phyloP scores from a whole-genome alignment of 2,113 vertebrate genomes.

The Capreolus pygargus region DNA sequence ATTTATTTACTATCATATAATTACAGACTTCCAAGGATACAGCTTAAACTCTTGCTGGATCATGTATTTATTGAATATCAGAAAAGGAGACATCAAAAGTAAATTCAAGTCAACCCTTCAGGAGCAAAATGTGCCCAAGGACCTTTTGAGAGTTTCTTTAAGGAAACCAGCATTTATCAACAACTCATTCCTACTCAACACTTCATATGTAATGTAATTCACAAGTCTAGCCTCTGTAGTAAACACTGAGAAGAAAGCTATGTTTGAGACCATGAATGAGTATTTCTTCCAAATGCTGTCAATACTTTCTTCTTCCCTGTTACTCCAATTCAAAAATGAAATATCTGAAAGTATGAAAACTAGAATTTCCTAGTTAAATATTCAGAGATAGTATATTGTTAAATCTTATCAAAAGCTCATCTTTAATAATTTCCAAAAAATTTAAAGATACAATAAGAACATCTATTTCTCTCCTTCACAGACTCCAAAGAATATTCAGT shows the following conservation, averaged over 20 bases:
- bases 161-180: background rate
- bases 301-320: background rate
- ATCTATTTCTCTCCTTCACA: constrained; percentile 7
- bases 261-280: background rate
- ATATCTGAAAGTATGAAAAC: constrained; percentile 21
- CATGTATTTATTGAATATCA: background rate
- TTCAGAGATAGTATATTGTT: constrained; percentile 1
- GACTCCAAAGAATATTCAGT: background rate
- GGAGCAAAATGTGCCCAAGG: background rate
- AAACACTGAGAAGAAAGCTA: background rate
- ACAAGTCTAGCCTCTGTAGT: background rate
- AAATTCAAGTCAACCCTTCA: background rate
- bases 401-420: background rate
- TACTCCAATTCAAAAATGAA: constrained; percentile 40
- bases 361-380: constrained; percentile 25
- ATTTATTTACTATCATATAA: background rate
- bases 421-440: constrained; percentile 6
- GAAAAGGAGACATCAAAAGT: background rate
- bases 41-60: background rate
- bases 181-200: background rate
- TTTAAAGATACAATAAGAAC: constrained; percentile 37
- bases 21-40: background rate
- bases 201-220: background rate
- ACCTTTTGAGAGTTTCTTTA: background rate
- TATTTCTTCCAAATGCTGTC: constrained; percentile 26